phyloP scores from a whole-genome alignment of 2,797 vertebrate species.

The Acestrorhynchus altus region DNA sequence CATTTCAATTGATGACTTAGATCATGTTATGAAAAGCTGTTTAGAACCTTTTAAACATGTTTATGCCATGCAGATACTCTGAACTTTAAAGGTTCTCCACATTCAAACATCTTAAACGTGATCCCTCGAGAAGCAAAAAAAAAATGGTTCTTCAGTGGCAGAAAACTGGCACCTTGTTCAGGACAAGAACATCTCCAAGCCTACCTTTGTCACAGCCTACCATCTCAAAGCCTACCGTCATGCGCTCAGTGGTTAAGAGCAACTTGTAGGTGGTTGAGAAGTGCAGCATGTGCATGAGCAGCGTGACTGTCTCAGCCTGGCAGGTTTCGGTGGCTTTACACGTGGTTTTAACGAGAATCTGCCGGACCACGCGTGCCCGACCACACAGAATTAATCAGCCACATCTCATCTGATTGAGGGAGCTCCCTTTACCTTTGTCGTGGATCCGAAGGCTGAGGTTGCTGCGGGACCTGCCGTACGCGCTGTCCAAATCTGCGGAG shows the following conservation, averaged over 20 bases:
- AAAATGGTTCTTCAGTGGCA: too few species aligned
- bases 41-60: too few species aligned
- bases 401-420: too few species aligned
- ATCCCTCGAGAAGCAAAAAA: too few species aligned
- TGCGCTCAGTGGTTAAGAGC: conserved; percentile 7
- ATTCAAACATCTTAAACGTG: too few species aligned
- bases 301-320: neutral
- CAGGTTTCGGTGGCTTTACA: neutral
- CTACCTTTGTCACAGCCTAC: too few species aligned
- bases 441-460: conserved; percentile 88
- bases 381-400: too few species aligned
- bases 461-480: conserved; percentile 85
- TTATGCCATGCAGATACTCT: neutral
- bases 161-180: conserved; percentile 14
- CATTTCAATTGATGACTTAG: too few species aligned
- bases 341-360: neutral
- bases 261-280: conserved; percentile 52
- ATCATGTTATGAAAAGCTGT: too few species aligned
- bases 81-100: neutral
- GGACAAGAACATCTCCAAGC: conserved; percentile 39
- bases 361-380: neutral
- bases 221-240: too few species aligned
- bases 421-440: conserved; percentile 83
- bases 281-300: conserved; percentile 31
- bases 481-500: conserved; percentile 85